These are phyloP conservation scores for Pantherophis guttatus DNA, from an alignment of 2,113 vertebrate genomes.

Conservation along the genomic window DNA sequence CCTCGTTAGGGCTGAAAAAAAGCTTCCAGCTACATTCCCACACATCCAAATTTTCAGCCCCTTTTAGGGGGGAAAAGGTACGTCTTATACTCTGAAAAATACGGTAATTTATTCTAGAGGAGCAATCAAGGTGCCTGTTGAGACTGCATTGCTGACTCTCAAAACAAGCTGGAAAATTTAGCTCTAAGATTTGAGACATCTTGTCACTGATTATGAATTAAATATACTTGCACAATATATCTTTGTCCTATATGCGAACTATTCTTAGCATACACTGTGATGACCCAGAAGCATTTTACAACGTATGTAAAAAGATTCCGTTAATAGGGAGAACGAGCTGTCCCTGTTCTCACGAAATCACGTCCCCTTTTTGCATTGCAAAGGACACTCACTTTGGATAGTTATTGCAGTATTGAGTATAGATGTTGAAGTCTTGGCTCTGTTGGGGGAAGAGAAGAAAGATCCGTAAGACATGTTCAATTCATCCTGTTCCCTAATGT, in stretches of 20 bases:
- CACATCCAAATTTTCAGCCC: too few species aligned
- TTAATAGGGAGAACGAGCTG: not conserved
- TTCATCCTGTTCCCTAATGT: not conserved
- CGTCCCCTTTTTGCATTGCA: not conserved
- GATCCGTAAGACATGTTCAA: not conserved
- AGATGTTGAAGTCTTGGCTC: slow-evolving; percentile 96
- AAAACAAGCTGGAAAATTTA: not conserved
- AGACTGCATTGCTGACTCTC: not conserved
- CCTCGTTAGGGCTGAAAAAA: too few species aligned
- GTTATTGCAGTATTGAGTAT: slow-evolving; percentile 98
- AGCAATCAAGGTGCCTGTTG: not conserved
- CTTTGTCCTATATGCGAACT: not conserved
- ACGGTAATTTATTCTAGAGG: not conserved
- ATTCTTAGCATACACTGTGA: not conserved
- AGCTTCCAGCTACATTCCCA: too few species aligned
- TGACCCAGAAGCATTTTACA: not conserved
- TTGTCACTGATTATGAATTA: not conserved
- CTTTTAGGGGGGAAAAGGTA: too few species aligned
- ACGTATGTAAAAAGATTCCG: not conserved
- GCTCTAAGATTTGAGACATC: not conserved
- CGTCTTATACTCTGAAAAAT: too few species aligned
- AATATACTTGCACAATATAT: not conserved
- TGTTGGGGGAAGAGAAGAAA: slow-evolving; percentile 45
- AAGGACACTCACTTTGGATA: slow-evolving; percentile 89
- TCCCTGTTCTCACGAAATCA: not conserved